phyloP scores from a whole-genome alignment of 1,140 invertebrate species.

The Nomia melanderi region DNA sequence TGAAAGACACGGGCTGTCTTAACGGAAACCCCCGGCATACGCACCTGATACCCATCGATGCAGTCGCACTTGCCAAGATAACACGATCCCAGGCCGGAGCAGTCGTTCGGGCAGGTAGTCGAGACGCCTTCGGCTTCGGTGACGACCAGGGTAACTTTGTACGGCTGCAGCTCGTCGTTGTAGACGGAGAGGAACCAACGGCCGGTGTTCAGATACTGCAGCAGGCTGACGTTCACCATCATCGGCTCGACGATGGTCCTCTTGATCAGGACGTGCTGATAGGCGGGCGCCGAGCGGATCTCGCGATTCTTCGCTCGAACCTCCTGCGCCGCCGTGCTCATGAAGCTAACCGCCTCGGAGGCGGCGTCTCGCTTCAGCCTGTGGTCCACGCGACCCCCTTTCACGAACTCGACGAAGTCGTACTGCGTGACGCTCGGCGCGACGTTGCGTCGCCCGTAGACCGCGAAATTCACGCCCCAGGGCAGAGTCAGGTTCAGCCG shows the following conservation, averaged over 20 bases:
- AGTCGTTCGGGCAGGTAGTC: conserved; percentile 96
- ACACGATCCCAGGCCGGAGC: conserved; percentile 96
- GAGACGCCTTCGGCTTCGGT: conserved; percentile 92
- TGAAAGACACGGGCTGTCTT: background rate
- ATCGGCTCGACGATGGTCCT: conserved; percentile 84
- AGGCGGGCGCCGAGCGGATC: conserved; percentile 42
- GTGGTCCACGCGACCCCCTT: conserved; percentile 90
- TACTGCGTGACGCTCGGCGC: conserved; percentile 97
- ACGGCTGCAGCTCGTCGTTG: conserved; percentile 94
- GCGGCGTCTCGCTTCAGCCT: conserved; percentile 82
- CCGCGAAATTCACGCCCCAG: conserved; percentile 94
- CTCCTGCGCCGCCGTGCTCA: conserved; percentile 66
- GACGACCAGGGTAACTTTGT: conserved; percentile 90
- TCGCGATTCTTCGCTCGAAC: conserved; percentile 48
- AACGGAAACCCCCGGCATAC: conserved; percentile 63
- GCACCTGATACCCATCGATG: conserved; percentile 95
- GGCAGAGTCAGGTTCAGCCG: conserved; percentile 94
- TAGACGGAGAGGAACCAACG: conserved; percentile 97
- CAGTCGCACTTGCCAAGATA: conserved; percentile 97
- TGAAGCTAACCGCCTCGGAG: conserved; percentile 76
- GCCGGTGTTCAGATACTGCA: conserved; percentile 95
- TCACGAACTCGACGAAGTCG: conserved; percentile 96
- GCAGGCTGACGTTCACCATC: conserved; percentile 90
- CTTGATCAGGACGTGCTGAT: conserved; percentile 76
- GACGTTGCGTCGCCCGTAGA: conserved; percentile 95